These are phyloP conservation scores for Nesoenas mayeri DNA, from an alignment of 2,113 vertebrate species.

Conservation along the genomic window DNA sequence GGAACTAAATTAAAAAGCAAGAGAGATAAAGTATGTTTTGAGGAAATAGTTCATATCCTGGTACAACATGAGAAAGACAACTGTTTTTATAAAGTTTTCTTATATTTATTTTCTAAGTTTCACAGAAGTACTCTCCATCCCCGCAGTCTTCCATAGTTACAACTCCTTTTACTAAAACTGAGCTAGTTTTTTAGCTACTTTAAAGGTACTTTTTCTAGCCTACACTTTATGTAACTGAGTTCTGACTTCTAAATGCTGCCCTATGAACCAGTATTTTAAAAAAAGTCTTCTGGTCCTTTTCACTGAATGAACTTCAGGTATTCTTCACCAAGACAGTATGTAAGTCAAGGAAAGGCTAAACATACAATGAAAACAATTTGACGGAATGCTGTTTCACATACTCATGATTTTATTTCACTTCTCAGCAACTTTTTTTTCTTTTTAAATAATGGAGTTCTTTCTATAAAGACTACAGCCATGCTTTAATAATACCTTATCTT, in stretches of 20 bases:
- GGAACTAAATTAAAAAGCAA: constrained; percentile 78
- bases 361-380: not conserved
- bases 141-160: not conserved
- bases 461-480: not conserved
- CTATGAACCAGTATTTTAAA: not conserved
- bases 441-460: not conserved
- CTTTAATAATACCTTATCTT: not conserved
- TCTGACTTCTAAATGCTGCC: not conserved
- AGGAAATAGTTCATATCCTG: not conserved
- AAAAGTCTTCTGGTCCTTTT: not conserved
- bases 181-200: too few relatives aligned
- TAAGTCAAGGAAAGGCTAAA: not conserved
- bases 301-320: not conserved
- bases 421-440: not conserved
- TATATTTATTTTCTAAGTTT: not conserved
- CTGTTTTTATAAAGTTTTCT: not conserved
- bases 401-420: not conserved
- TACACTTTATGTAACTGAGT: not conserved
- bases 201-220: not conserved
- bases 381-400: not conserved
- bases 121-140: not conserved
- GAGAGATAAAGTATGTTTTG: not conserved
- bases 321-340: not conserved
- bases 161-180: not conserved
- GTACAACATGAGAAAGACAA: not conserved